These are phyloP conservation scores for Gymnocheta viridis DNA, from an alignment of 2,888 invertebrate species.

Conservation along the genomic window DNA sequence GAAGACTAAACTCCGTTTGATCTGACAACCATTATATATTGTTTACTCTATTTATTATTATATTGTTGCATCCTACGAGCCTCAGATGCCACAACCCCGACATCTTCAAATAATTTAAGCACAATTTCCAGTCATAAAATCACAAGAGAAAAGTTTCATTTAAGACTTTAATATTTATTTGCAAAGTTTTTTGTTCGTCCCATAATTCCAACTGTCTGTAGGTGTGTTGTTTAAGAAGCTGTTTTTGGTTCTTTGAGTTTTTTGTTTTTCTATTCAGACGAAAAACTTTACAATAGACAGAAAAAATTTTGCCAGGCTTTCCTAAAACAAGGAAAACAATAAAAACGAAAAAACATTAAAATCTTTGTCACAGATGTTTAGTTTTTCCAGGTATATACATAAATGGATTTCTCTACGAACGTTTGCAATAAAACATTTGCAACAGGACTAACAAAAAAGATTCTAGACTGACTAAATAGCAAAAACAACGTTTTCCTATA, in stretches of 20 bases:
- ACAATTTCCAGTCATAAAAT: not conserved
- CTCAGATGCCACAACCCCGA: constrained; percentile 1
- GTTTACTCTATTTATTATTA: not conserved
- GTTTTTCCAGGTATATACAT: constrained; percentile 40
- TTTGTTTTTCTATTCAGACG: constrained; percentile 4
- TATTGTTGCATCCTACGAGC: constrained; percentile 11
- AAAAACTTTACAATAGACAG: constrained; percentile 34
- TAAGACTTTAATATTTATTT: constrained; percentile 47
- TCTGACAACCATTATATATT: not conserved
- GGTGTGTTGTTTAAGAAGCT: constrained; percentile 36
- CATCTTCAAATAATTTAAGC: constrained; percentile 41
- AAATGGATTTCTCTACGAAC: not conserved
- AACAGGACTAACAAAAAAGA: constrained; percentile 27
- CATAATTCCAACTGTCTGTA: constrained; percentile 47
- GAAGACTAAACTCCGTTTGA: not conserved
- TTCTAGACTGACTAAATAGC: constrained; percentile 23
- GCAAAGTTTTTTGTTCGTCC: constrained; percentile 31
- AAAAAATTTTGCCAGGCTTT: constrained; percentile 40
- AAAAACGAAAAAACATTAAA: constrained; percentile 45
- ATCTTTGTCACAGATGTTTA: constrained; percentile 69
- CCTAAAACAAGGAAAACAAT: not conserved
- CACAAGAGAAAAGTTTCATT: constrained; percentile 22
- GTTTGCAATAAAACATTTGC: constrained; percentile 22
- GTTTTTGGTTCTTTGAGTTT: constrained; percentile 15
- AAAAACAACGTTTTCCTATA: constrained; percentile 1